Evolutionary conservation across 2,888 invertebrate genomes (phyloP).

Genomic region (Aromia moschata): DNA sequence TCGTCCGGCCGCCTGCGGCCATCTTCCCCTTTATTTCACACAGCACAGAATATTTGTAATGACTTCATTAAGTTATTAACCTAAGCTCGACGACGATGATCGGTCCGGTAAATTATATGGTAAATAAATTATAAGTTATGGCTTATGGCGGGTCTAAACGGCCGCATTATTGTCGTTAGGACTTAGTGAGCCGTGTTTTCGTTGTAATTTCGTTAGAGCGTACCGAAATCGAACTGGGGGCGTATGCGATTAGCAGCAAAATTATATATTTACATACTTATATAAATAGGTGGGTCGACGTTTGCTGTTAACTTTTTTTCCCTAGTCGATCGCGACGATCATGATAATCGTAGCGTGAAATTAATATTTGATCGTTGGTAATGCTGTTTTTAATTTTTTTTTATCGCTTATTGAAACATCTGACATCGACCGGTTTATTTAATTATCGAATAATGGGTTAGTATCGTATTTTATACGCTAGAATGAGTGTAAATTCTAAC

Average conservation of each 20-base stretch:
- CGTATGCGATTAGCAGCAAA: slow-evolving; percentile 47
- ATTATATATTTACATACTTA: slow-evolving; percentile 52
- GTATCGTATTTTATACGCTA: no score
- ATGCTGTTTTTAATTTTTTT: no score
- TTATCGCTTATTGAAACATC: no score
- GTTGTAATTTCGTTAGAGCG: slow-evolving; percentile 49
- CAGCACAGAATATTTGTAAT: slow-evolving; percentile 44
- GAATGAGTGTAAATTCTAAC: no score
- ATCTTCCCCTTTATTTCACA: slow-evolving; percentile 18
- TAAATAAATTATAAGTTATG: slow-evolving; percentile 40
- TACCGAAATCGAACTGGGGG: slow-evolving; percentile 50
- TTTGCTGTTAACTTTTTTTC: slow-evolving; percentile 35
- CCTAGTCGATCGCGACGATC: slow-evolving; percentile 3
- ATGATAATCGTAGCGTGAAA: slow-evolving; percentile 24
- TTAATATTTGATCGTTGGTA: slow-evolving; percentile 12
- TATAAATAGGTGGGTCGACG: slow-evolving; percentile 44
- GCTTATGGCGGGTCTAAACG: slow-evolving; percentile 43
- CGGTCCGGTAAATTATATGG: slow-evolving; percentile 57
- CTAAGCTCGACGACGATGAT: slow-evolving; percentile 58
- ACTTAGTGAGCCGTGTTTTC: slow-evolving; percentile 51
- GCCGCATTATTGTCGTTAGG: slow-evolving; percentile 49
- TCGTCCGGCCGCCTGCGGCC: background rate
- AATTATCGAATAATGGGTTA: no score
- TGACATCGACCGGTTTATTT: no score
- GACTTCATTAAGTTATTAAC: slow-evolving; percentile 59